phyloP scores from a whole-genome alignment of 2,113 vertebrate species.

The Apteryx owenii region DNA sequence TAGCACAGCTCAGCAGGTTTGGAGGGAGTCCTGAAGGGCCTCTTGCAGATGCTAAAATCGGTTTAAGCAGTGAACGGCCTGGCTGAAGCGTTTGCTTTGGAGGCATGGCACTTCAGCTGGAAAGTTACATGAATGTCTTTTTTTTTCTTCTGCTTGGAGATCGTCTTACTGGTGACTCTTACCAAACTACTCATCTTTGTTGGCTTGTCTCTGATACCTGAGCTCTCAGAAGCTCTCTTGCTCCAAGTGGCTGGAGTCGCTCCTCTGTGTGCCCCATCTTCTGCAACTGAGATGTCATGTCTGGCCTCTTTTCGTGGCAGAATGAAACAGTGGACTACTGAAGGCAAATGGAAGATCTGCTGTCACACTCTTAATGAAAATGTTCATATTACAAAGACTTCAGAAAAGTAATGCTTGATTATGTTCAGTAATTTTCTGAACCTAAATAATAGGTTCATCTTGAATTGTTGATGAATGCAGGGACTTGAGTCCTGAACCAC shows the following conservation, averaged over 20 bases:
- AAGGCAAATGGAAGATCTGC: not conserved
- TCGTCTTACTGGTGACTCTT: not conserved
- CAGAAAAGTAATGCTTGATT: not conserved
- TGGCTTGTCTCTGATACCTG: not conserved
- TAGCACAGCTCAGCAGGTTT: not conserved
- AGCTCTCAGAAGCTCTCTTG: not conserved
- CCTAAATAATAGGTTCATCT: not conserved
- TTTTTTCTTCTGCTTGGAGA: not conserved
- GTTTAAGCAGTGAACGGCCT: not conserved
- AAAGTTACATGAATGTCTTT: not conserved
- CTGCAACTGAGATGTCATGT: too few species aligned
- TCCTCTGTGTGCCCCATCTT: not conserved
- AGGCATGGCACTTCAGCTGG: rapidly evolving
- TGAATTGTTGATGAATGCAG: not conserved
- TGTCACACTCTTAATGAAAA: rapidly evolving
- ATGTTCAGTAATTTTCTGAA: not conserved
- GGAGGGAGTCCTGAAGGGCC: not conserved
- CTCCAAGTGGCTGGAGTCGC: not conserved
- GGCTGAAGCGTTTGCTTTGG: not conserved
- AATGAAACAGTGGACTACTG: not conserved
- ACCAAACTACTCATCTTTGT: too few species aligned
- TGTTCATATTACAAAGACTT: not conserved
- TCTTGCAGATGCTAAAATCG: not conserved
- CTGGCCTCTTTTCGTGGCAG: not conserved
- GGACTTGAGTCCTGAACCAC: not conserved